Evolutionary conservation across 2,888 invertebrate species (phyloP), one percentile per base, ranked within the genome.

Genomic region (Macrosoma leucophasiata): DNA sequence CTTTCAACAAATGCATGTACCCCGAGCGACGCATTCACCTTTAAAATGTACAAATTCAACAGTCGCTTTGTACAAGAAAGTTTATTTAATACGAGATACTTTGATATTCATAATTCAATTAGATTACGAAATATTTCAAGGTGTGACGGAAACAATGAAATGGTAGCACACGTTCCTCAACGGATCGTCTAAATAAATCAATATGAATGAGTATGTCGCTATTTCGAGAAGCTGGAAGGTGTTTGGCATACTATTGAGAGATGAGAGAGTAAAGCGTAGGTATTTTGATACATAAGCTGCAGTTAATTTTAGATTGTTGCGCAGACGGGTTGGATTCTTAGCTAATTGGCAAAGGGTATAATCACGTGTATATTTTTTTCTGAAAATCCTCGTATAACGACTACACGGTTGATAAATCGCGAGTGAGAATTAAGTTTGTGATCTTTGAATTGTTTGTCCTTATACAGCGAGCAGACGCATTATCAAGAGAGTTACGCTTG

Each of bases 281-380:
- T 82, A 84, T 84, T 84, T 82, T 84, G 84, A 84, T 84, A 81
- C 84, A 82, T 82, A 71, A 79, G 76, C 78, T 81, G 77, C 78
- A 77, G 82, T 78, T 84, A 84, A 84, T 78, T 82, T 84, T 84
- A 82, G 84, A 82, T 81, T 73, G 79, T 74, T 72, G 78, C 81
- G 81, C 82, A 77, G 81, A 77, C 84, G 79, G 72, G 81, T 77
- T 68, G 79, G 76, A 81, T 78, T 81, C 81, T 73, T 77, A 62
- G 72, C 79, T 84, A 82, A 84, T 84, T 82, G 81, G 81, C 79
- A 81, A 70, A 64, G 62, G 63, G 67, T 70, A 79, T 79, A 74
- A 77, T 75, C 67, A 63, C 52, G 70, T 69, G 71, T 67, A 64
- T 62, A 70, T 67, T 48, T 50, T 45, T 52, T 43, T 45, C 48